phyloP scores from a whole-genome alignment of 2,888 invertebrate genomes.

The Eledona agricola region DNA sequence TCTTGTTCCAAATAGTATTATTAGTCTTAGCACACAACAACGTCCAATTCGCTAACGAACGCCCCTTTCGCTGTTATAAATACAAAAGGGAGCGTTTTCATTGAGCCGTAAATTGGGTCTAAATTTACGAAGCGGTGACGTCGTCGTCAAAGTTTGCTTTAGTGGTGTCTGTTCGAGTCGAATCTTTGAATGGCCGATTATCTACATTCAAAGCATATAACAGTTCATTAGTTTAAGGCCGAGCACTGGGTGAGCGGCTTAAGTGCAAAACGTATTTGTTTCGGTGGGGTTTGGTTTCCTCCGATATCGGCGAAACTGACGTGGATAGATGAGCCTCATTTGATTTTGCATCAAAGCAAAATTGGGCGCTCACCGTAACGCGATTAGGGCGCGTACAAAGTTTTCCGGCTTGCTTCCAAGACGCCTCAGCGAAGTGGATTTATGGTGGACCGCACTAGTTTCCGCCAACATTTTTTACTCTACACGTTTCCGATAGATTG shows the following conservation, averaged over 20 bases:
- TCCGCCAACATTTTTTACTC: conserved; percentile 21
- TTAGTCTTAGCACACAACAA: conserved; percentile 7
- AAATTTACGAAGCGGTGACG: conserved; percentile 28
- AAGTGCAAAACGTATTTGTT: conserved; percentile 29
- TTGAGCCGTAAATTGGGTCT: conserved; percentile 25
- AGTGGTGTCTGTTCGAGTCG: conserved; percentile 15
- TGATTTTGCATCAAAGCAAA: conserved; percentile 40
- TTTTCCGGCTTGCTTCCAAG: too few species aligned
- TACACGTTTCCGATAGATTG: conserved; percentile 21
- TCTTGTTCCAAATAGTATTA: conserved; percentile 11
- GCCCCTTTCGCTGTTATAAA: conserved; percentile 2
- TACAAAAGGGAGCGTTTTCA: conserved; percentile 8
- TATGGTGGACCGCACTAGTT: too few species aligned
- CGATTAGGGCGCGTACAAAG: too few species aligned
- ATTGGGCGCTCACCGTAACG: conserved; percentile 30
- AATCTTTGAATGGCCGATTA: conserved; percentile 33
- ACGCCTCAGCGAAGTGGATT: too few species aligned
- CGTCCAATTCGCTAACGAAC: not conserved
- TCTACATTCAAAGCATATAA: conserved; percentile 37
- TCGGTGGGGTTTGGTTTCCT: conserved; percentile 7
- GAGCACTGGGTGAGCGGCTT: conserved; percentile 11
- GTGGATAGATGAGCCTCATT: conserved; percentile 39
- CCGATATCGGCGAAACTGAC: conserved; percentile 37
- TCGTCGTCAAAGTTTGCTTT: conserved; percentile 28
- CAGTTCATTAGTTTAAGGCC: conserved; percentile 36